phyloP scores from a whole-genome alignment of 2,113 vertebrate genomes.

The Xyrauchen texanus region DNA sequence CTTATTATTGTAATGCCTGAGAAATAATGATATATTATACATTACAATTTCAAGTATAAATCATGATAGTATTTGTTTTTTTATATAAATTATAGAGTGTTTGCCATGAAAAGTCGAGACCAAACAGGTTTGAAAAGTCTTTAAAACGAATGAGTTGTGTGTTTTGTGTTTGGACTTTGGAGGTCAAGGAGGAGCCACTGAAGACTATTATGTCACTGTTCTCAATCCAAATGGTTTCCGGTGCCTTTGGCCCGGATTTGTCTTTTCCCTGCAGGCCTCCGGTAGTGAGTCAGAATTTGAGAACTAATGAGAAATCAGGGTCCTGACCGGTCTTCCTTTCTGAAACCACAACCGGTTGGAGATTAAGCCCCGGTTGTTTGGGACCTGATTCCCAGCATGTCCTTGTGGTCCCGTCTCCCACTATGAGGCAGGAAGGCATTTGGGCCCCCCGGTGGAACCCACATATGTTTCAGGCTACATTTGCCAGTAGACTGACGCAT shows the following conservation, averaged over 20 bases:
- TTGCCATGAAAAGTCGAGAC: no score
- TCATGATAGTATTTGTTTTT: no score
- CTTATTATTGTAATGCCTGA: no score
- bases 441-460: conserved; percentile 32
- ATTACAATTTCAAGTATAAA: no score
- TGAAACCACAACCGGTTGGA: conserved; percentile 27
- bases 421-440: conserved; percentile 51
- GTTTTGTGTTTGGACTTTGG: background rate
- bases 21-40: no score
- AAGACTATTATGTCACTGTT: background rate
- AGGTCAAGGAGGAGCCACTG: background rate
- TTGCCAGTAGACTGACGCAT: conserved; percentile 46
- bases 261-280: background rate
- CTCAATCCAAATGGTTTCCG: background rate
- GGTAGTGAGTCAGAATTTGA: conserved; percentile 15
- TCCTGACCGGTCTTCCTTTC: conserved; percentile 31
- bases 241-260: background rate
- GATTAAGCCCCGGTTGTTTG: conserved; percentile 34
- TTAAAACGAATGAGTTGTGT: background rate
- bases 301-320: conserved; percentile 7
- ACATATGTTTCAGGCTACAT: conserved; percentile 52
- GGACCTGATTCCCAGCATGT: conserved; percentile 42
- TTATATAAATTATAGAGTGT: no score
- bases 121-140: no score
- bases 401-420: conserved; percentile 33